phyloP scores from a whole-genome alignment of 1,140 invertebrate genomes.

The Probaryconus sp. region DNA sequence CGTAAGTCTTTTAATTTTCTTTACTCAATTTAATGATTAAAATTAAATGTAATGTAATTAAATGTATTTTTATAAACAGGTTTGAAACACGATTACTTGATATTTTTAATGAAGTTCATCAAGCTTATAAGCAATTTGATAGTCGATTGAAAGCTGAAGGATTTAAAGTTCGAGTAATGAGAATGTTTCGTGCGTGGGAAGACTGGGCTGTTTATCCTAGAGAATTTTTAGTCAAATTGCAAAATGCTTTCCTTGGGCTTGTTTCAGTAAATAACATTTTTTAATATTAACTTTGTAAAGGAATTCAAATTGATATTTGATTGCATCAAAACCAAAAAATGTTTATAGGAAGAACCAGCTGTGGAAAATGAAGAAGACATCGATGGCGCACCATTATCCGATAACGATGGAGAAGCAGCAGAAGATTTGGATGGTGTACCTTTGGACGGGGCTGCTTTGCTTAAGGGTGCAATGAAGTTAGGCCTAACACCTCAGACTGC shows the following conservation, averaged over 20 bases:
- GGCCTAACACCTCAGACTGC: slow-evolving; percentile 74
- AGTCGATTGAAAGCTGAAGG: slow-evolving; percentile 96
- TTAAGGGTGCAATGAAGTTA: slow-evolving; percentile 83
- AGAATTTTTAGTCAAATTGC: slow-evolving; percentile 93
- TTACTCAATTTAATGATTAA: background rate
- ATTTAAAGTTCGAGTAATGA: slow-evolving; percentile 96
- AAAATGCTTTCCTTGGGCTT: slow-evolving; percentile 93
- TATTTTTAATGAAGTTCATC: slow-evolving; percentile 91
- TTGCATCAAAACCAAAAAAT: too few relatives aligned
- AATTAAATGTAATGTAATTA: too few relatives aligned
- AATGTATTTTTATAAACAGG: slow-evolving; percentile 77
- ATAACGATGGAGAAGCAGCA: slow-evolving; percentile 80
- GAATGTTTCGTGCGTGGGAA: slow-evolving; percentile 97
- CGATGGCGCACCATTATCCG: slow-evolving; percentile 83
- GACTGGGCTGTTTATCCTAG: slow-evolving; percentile 98
- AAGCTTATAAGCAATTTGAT: slow-evolving; percentile 87
- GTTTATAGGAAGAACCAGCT: slow-evolving; percentile 75
- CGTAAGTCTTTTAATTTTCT: slow-evolving; percentile 79
- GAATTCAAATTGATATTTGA: slow-evolving; percentile 1
- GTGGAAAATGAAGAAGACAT: slow-evolving; percentile 80
- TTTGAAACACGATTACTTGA: slow-evolving; percentile 92
- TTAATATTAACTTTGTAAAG: too few relatives aligned
- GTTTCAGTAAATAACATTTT: slow-evolving; percentile 68
- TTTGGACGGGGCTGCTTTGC: slow-evolving; percentile 88
- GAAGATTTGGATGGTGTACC: slow-evolving; percentile 90